Base-by-base conservation (phyloP, 2,888 invertebrate species). In the Volucella inflata region DNA sequence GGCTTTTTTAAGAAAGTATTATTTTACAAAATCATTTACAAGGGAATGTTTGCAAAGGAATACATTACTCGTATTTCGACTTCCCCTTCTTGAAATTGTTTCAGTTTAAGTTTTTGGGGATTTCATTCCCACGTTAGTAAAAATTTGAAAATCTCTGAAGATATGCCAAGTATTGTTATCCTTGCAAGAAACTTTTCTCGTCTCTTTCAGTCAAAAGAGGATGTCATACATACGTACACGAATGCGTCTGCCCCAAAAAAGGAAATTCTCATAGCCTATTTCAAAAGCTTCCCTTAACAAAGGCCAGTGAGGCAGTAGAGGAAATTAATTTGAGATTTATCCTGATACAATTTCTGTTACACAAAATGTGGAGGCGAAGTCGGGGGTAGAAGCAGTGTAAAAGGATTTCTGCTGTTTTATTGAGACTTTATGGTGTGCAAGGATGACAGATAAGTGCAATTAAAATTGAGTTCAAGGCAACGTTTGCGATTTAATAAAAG, bases 301-400 rank as follows among this genome's bases (percentile, higher is more conserved):
- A 40, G 11, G n/a, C 42, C 42, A 2, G 8, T 50, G 36, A 11
- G n/a, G 53, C 42, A 2, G 11, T 12, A 21, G n/a, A 53, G 67
- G 12, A 70, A 70, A 70, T 70, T 70, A 57, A 57, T 70, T 70
- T 48, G 36, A 57, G 57, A 70, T 46, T 57, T 57, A 70, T 57
- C 57, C 46, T 44, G 57, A 57, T 70, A 46, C n/a, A 17, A 48
- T 57, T 44, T 57, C 46, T 30, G 44, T 68, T 21, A 8, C 30
- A 30, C 30, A 36, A 30, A 44, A 44, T 30, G 16, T 57, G 16
- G 8, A 12, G 6, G 30, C n/a, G 9, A 12, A 12, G 53, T 16
- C 11, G 1, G 42, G 40, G 30, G 16, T 11, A 8, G 14, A 44
- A 36, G 51, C 14, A 11, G 17, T 21, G 51, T 67, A 36, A 53